Percentiles rank a stretch among this genome's conserved stretches.
Evolutionary conservation across 2,888 invertebrate genomes (phyloP).

Genomic region (Tipula confusa): DNA sequence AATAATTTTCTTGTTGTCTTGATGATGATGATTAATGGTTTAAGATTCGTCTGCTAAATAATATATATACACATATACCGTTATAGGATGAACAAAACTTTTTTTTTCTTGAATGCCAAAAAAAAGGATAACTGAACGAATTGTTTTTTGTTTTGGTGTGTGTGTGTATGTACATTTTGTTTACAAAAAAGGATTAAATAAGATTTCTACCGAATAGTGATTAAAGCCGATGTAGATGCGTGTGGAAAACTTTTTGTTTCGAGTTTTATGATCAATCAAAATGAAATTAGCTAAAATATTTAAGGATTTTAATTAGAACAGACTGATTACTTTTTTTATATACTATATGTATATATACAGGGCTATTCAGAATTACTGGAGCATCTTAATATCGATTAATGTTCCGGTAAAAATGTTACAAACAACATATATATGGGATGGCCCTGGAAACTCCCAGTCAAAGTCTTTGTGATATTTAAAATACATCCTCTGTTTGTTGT

Average conservation of each 20-base stretch:
- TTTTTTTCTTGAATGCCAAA: background rate
- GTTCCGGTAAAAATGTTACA: too few species aligned
- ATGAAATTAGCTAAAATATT: background rate
- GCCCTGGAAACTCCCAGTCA: too few species aligned
- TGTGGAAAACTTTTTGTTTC: background rate
- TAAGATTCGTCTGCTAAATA: background rate
- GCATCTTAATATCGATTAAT: too few species aligned
- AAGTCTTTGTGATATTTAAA: too few species aligned
- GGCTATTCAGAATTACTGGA: too few species aligned
- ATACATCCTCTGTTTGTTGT: too few species aligned
- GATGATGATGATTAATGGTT: conserved; percentile 3
- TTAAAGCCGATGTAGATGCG: background rate
- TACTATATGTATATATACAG: background rate
- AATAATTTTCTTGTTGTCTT: conserved; percentile 12
- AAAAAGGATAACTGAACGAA: background rate
- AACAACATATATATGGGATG: too few species aligned
- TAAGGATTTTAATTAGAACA: conserved; percentile 3
- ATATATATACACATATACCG: background rate
- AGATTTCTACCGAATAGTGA: background rate
- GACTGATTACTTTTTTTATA: background rate
- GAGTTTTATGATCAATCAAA: background rate
- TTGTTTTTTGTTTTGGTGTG: background rate
- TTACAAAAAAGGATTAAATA: background rate
- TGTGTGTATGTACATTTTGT: background rate
- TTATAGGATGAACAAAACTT: background rate